Percentiles rank a stretch among this genome's conserved stretches.
These are phyloP conservation scores for Pimephales promelas DNA, from an alignment of 2,113 vertebrate genomes.

Conservation along the genomic window DNA sequence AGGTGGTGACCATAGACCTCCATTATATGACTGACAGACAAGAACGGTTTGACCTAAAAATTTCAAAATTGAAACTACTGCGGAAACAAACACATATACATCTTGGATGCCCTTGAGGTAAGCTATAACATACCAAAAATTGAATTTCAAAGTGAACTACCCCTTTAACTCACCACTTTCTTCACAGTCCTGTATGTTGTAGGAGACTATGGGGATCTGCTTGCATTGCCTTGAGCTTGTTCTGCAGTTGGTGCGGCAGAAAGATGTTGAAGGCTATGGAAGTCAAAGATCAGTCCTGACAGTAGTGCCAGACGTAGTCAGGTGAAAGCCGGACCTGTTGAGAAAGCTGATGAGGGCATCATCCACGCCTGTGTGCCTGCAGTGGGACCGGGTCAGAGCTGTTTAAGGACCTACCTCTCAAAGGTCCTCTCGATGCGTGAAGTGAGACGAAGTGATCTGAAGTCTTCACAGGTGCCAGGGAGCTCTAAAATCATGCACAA, in stretches of 20 bases:
- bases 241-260: background rate
- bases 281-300: slow-evolving; percentile 27
- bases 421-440: slow-evolving; percentile 1
- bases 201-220: background rate
- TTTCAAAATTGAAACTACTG: too few species aligned
- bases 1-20: too few species aligned
- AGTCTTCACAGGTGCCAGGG: background rate
- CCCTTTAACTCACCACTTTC: background rate
- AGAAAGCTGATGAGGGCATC: slow-evolving; percentile 23
- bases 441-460: slow-evolving; percentile 6
- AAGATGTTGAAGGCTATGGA: slow-evolving; percentile 21
- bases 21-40: too few species aligned
- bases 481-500: background rate
- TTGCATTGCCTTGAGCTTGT: slow-evolving; percentile 6
- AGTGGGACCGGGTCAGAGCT: background rate
- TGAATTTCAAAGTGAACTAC: too few species aligned
- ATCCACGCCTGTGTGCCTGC: background rate
- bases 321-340: slow-evolving; percentile 18
- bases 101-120: too few species aligned
- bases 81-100: too few species aligned
- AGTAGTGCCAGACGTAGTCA: background rate
- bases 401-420: slow-evolving; percentile 22
- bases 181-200: background rate
- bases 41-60: too few species aligned
- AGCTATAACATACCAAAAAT: too few species aligned